Evolutionary conservation across 1,140 invertebrate species (phyloP), one percentile per base, ranked within the genome.

Genomic region (Temnothorax longispinosus): DNA sequence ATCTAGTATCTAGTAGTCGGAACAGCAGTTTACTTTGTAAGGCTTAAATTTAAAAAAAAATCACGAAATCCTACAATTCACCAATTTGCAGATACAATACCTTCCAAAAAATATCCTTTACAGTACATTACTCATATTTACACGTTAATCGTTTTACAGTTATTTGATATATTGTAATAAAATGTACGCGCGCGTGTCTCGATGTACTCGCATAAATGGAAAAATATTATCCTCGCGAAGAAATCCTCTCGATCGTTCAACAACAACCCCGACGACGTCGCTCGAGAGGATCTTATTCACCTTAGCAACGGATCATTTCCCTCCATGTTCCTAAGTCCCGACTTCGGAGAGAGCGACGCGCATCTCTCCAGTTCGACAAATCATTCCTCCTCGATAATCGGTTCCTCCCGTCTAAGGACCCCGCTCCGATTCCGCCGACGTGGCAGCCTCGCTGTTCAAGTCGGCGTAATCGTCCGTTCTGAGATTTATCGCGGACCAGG

Each of bases 401-500:
- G 52, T 77, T 72, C 60, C 77, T 85, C 67, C 67, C 77, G 80
- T 54, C 62, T n/a, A 64, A 76, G 74, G 54, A 62, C 75, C 47
- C 47, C 21, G 62, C 62, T 81, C 58, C 89, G 89, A 91, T 88
- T 91, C 76, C 87, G 89, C 89, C 89, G 82, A 91, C 86, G 87
- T 64, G 65, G 89, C 89, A 88, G 52, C 87, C 87, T 90, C 87
- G 72, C 47, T 56, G 47, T 54, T 75, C 35, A 50, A 81, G 85
- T 74, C 71, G 54, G 77, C 84, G 89, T 85, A 89, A 92, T 92
- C 91, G 91, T 74, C 81, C 85, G 82, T 69, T 72, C 71, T 10
- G 76, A 92, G 91, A 92, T 92, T 92, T 92, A 92, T 92, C 93
- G 91, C 80, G 92, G 89, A 69, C 88, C 91, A n/a, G 69, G 75